phyloP scores from a whole-genome alignment of 2,113 vertebrate species.

The Lichenostomus cassidix region DNA sequence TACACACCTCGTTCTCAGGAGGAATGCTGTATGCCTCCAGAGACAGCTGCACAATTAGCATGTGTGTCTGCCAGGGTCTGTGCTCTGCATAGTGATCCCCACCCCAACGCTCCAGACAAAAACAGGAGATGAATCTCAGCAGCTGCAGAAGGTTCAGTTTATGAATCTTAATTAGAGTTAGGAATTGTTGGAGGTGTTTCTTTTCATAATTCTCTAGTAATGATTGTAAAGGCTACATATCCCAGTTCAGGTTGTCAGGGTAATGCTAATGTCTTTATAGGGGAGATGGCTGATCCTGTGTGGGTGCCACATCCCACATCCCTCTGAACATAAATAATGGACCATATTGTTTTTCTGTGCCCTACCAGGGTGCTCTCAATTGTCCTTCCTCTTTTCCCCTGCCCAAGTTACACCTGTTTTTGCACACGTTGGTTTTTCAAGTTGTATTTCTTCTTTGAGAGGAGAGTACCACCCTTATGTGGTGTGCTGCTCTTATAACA shows the following conservation, averaged over 20 bases:
- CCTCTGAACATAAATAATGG: background rate
- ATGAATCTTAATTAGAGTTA: background rate
- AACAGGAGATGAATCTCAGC: background rate
- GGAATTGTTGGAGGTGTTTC: background rate
- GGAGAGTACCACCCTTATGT: background rate
- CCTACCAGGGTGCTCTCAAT: background rate
- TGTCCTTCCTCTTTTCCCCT: background rate
- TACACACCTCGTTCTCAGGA: background rate
- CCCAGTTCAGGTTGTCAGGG: background rate
- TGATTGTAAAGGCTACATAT: background rate
- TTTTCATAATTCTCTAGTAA: background rate
- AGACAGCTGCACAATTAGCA: constrained; percentile 51
- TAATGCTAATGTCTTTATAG: background rate
- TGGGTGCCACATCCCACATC: background rate
- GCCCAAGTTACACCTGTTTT: background rate
- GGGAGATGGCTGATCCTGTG: background rate
- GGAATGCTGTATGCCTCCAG: background rate
- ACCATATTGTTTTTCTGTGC: background rate
- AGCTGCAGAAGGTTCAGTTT: constrained; percentile 9
- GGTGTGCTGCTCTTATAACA: background rate
- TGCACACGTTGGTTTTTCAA: background rate
- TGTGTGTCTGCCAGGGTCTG: background rate
- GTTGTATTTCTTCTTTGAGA: background rate
- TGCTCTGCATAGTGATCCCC: background rate
- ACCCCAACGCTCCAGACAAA: background rate